Conservation (phyloP, 1,140 invertebrate genomes). For the Vanessa atalanta region DNA sequence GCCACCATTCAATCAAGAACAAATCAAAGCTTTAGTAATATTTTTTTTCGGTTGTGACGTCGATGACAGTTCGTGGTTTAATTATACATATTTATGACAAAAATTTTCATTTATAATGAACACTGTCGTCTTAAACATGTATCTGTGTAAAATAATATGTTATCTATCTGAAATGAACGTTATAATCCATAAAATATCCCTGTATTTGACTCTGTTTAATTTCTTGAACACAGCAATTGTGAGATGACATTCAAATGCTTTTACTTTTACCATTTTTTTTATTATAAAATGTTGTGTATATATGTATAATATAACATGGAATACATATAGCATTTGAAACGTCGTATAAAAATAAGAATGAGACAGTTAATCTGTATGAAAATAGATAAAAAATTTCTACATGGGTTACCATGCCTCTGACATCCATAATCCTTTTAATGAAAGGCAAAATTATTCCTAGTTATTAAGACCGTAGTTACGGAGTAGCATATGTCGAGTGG, state of each 20-base stretch:
- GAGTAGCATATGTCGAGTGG: neutral
- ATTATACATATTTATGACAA: conserved; percentile 37
- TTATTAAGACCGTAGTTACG: neutral
- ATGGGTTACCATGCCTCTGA: conserved; percentile 62
- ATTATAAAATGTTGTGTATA: conserved; percentile 36
- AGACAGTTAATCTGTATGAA: conserved; percentile 71
- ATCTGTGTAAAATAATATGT: conserved; percentile 46
- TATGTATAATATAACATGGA: conserved; percentile 32
- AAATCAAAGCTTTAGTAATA: conserved; percentile 78
- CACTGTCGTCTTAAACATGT: conserved; percentile 33
- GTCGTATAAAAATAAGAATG: conserved; percentile 63
- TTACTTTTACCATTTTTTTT: conserved; percentile 11
- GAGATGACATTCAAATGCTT: conserved; percentile 62
- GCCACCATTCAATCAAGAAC: conserved; percentile 69
- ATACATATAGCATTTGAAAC: conserved; percentile 62
- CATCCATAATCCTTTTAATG: neutral
- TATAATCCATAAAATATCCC: conserved; percentile 77
- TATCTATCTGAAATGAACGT: conserved; percentile 58
- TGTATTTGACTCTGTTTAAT: conserved; percentile 79
- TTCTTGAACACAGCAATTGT: conserved; percentile 73
- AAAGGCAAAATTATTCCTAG: neutral
- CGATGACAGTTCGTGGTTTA: conserved; percentile 39
- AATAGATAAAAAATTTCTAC: conserved; percentile 73
- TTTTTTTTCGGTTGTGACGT: conserved; percentile 51
- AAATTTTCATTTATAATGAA: conserved; percentile 39